Percentiles rank a stretch among this genome's conserved stretches.
Conservation (phyloP, 2,113 vertebrate species). For the Carassius auratus region DNA sequence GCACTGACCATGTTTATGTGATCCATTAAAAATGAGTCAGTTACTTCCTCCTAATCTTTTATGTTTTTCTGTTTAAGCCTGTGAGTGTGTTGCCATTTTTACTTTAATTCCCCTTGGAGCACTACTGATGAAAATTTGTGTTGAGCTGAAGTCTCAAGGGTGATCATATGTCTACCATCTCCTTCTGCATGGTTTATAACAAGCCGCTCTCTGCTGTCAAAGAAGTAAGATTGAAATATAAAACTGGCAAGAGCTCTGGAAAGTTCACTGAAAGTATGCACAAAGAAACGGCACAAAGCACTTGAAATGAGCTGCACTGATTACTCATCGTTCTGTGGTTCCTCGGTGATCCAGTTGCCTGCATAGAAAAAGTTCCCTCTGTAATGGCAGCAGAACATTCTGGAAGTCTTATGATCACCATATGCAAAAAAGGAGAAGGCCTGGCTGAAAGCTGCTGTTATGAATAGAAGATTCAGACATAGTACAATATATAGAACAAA, state of each 20-base stretch:
- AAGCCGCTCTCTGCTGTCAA: conserved; percentile 1
- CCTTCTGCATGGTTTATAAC: conserved; percentile 23
- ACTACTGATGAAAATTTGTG: conserved; percentile 6
- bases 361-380: background rate
- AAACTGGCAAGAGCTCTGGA: conserved; percentile 11
- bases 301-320: conserved; percentile 19
- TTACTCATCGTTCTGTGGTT: conserved; percentile 25
- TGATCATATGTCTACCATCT: conserved; percentile 17
- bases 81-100: background rate
- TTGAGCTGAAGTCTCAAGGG: conserved; percentile 12
- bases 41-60: background rate
- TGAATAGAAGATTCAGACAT: background rate
- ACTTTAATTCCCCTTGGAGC: background rate
- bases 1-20: background rate
- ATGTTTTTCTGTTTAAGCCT: background rate
- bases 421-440: background rate
- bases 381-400: background rate
- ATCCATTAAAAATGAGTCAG: background rate
- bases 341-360: background rate
- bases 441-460: background rate
- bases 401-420: conserved; percentile 1
- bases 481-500: background rate
- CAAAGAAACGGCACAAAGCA: background rate
- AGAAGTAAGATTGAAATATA: conserved; percentile 10
- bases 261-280: conserved; percentile 12